Conservation (phyloP, 1,140 invertebrate genomes). For the Latrodectus geometricus region DNA sequence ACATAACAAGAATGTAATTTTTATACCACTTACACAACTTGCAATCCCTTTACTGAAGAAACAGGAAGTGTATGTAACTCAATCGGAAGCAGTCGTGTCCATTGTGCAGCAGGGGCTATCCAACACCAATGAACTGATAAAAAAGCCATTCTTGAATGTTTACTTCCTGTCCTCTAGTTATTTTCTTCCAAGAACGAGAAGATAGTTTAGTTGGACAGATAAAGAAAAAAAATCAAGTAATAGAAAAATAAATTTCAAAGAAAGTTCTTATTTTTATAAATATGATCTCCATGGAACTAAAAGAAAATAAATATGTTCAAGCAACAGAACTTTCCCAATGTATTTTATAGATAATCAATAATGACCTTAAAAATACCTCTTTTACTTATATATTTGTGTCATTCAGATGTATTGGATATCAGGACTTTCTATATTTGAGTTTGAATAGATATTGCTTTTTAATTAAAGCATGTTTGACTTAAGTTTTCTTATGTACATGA, state of each 20-base stretch:
- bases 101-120: constrained; percentile 11
- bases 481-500: too few relatives aligned
- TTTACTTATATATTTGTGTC: too few relatives aligned
- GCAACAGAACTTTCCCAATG: too few relatives aligned
- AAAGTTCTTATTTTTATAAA: not conserved
- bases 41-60: not conserved
- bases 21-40: constrained; percentile 29
- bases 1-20: not conserved
- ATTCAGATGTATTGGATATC: too few relatives aligned
- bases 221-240: not conserved
- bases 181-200: not conserved
- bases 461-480: too few relatives aligned
- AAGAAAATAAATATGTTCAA: too few relatives aligned
- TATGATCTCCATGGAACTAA: too few relatives aligned
- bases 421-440: too few relatives aligned
- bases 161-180: constrained; percentile 26
- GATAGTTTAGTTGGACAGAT: not conserved
- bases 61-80: constrained; percentile 41
- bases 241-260: not conserved
- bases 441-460: too few relatives aligned
- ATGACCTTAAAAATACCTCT: too few relatives aligned
- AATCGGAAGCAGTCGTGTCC: not conserved
- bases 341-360: too few relatives aligned
- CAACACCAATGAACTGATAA: constrained; percentile 6
- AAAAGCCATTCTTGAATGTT: constrained; percentile 13